phyloP scores from a whole-genome alignment of 2,113 vertebrate species.

The Mustela nigripes region DNA sequence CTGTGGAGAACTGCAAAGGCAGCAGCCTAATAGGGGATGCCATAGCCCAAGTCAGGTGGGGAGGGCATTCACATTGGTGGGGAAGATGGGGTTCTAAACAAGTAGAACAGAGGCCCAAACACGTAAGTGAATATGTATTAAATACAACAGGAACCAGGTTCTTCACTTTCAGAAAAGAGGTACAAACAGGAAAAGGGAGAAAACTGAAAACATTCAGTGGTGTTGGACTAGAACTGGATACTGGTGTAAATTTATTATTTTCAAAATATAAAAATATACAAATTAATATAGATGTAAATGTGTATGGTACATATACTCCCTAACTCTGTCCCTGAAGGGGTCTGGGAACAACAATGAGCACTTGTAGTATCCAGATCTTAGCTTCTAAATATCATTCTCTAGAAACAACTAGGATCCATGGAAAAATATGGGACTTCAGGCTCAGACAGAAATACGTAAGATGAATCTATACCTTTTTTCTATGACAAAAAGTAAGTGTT shows the following conservation, averaged over 20 bases:
- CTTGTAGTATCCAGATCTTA: neutral
- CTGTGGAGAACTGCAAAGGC: neutral
- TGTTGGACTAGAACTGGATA: neutral
- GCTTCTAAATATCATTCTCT: neutral
- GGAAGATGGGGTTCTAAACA: neutral
- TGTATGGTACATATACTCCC: neutral
- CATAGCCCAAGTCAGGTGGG: neutral
- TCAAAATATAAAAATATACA: neutral
- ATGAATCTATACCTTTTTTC: neutral
- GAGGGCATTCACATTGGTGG: neutral
- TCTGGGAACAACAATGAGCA: neutral
- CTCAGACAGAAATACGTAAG: neutral
- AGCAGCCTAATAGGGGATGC: too few species aligned
- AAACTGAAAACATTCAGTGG: neutral
- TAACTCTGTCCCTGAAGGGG: neutral
- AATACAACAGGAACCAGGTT: neutral
- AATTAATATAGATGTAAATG: neutral
- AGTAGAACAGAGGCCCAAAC: neutral
- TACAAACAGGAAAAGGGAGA: neutral
- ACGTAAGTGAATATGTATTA: neutral
- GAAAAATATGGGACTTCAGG: neutral
- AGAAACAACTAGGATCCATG: neutral
- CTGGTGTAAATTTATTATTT: neutral
- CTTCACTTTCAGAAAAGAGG: constrained; percentile 5
- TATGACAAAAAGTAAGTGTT: neutral